Evolutionary conservation across 1,140 invertebrate species (phyloP).

Genomic region (Formica selysi): DNA sequence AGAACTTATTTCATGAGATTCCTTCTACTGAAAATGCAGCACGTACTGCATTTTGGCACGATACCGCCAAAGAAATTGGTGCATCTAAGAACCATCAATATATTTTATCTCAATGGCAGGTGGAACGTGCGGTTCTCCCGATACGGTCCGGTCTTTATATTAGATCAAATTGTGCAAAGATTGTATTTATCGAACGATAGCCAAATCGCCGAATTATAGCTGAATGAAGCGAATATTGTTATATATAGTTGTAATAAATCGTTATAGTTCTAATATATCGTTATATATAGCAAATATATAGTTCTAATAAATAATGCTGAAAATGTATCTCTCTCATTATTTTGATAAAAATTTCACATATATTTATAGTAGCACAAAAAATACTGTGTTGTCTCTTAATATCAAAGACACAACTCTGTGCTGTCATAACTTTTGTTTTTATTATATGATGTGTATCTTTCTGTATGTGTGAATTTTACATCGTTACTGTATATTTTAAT

Average conservation of each 20-base stretch:
- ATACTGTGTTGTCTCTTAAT: neutral
- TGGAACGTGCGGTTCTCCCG: conserved; percentile 11
- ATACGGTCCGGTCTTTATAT: neutral
- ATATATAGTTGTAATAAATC: no score
- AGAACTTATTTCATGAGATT: conserved; percentile 56
- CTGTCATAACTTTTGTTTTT: conserved; percentile 7
- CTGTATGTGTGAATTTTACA: neutral
- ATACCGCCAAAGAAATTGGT: conserved; percentile 44
- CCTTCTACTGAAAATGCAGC: conserved; percentile 15
- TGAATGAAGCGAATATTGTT: neutral
- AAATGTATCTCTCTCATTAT: neutral
- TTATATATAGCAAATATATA: no score
- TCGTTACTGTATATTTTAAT: conserved; percentile 40
- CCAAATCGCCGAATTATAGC: conserved; percentile 20
- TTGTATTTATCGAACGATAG: conserved; percentile 10
- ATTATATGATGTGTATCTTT: neutral
- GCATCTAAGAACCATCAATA: conserved; percentile 47
- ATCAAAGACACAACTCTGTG: neutral
- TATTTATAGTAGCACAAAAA: neutral
- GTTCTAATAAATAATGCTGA: no score
- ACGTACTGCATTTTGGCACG: conserved; percentile 56
- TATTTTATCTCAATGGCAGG: conserved; percentile 44
- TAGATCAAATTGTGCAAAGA: conserved; percentile 50
- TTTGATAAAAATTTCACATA: neutral
- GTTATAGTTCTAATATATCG: no score